Percentiles rank a stretch among this genome's conserved stretches.
Conservation (phyloP, 1,140 invertebrate species). For the Akabosia matsudoensis region DNA sequence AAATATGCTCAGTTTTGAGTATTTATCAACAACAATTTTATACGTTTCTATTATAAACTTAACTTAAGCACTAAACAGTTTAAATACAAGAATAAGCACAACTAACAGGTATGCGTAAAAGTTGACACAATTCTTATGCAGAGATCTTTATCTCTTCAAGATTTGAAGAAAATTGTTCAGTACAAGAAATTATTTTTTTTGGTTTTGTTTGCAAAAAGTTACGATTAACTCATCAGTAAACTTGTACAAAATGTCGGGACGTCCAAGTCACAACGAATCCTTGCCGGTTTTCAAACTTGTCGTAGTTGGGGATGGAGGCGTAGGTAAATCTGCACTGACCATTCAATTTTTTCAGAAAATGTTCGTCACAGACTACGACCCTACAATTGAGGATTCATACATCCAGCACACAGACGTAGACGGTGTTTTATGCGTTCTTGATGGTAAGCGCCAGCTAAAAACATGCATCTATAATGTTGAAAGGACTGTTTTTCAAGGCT, state of each 20-base stretch:
- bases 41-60: too few relatives aligned
- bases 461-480: too few relatives aligned
- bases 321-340: conserved; percentile 86
- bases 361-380: conserved; percentile 86
- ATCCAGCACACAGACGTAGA: conserved; percentile 89
- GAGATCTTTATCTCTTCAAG: too few relatives aligned
- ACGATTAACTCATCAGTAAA: too few relatives aligned
- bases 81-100: too few relatives aligned
- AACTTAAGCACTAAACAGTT: too few relatives aligned
- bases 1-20: background rate
- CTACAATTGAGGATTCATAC: conserved; percentile 86
- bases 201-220: background rate
- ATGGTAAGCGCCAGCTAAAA: too few relatives aligned
- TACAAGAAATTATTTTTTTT: background rate
- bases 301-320: conserved; percentile 75
- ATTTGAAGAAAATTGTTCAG: too few relatives aligned
- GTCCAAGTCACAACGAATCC: conserved; percentile 52
- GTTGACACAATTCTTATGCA: too few relatives aligned
- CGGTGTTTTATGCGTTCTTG: conserved; percentile 83
- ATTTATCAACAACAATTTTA: background rate
- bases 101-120: too few relatives aligned
- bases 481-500: background rate
- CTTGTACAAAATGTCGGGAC: background rate
- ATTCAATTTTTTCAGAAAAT: conserved; percentile 85
- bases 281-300: conserved; percentile 81